Evolutionary conservation across 2,797 vertebrate genomes (phyloP).

Genomic region (Knipowitschia caucasica): DNA sequence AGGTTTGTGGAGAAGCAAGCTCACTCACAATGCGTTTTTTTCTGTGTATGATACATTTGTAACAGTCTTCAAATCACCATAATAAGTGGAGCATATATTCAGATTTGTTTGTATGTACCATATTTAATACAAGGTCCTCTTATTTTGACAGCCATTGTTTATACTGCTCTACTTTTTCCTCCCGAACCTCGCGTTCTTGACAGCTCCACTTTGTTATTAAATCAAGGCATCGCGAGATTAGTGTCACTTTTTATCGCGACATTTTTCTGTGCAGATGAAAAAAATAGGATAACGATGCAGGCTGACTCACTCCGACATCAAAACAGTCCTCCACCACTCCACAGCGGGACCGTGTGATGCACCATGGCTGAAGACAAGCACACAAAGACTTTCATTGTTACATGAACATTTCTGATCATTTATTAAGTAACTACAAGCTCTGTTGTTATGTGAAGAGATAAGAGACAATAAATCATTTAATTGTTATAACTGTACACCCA

Average conservation of each 20-base stretch:
- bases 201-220: slow-evolving; percentile 8
- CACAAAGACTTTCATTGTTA: background rate
- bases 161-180: background rate
- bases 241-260: slow-evolving; percentile 19
- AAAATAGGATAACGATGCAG: background rate
- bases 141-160: background rate
- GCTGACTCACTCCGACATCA: slow-evolving; percentile 6
- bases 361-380: background rate
- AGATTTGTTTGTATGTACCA: background rate
- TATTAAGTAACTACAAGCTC: no score
- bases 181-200: slow-evolving; percentile 15
- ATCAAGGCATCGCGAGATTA: slow-evolving; percentile 39
- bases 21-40: no score
- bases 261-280: background rate
- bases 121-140: background rate
- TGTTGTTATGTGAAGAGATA: no score
- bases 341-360: background rate
- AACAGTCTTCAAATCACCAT: no score
- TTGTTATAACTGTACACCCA: no score
- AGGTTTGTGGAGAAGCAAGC: no score
- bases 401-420: no score
- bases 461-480: no score
- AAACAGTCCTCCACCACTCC: background rate
- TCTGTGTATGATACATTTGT: no score
- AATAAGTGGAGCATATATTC: no score